Percentiles rank a stretch among this genome's conserved stretches.
phyloP scores from a whole-genome alignment of 2,113 vertebrate species.

The Gracilinanus agilis region DNA sequence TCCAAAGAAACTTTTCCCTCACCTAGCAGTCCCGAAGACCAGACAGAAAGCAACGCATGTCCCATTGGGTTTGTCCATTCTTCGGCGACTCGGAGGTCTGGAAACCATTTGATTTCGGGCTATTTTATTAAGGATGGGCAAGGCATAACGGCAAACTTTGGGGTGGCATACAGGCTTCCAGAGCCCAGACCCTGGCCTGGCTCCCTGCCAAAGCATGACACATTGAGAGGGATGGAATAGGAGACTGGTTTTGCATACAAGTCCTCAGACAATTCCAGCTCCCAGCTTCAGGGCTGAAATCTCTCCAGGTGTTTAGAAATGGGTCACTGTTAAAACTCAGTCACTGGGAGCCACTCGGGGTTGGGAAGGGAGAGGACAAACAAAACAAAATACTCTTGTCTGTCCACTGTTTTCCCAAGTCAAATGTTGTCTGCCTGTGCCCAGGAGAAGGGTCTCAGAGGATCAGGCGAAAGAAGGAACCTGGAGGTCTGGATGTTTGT shows the following conservation, averaged over 20 bases:
- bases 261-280: constrained; percentile 47
- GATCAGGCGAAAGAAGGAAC: constrained; percentile 59
- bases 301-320: constrained; percentile 11
- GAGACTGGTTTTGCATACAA: not conserved
- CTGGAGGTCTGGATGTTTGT: constrained; percentile 27
- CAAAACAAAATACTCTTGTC: constrained; percentile 3
- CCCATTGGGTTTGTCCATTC: not conserved
- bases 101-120: not conserved
- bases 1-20: not conserved
- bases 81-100: not conserved
- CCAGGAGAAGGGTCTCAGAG: constrained; percentile 30
- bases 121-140: constrained; percentile 23
- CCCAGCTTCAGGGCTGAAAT: constrained; percentile 27
- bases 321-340: not conserved
- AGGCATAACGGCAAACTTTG: constrained; percentile 46
- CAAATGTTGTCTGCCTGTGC: not conserved
- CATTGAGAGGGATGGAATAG: constrained; percentile 58
- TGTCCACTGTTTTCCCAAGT: constrained; percentile 5
- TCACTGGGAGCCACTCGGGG: constrained; percentile 46
- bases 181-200: constrained; percentile 43
- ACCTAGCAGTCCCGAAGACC: constrained; percentile 38
- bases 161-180: not conserved
- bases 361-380: constrained; percentile 19
- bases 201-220: constrained; percentile 53
- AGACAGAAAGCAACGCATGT: not conserved